Base-by-base conservation (phyloP, 1,140 invertebrate genomes). In the Nylanderia fulva region DNA sequence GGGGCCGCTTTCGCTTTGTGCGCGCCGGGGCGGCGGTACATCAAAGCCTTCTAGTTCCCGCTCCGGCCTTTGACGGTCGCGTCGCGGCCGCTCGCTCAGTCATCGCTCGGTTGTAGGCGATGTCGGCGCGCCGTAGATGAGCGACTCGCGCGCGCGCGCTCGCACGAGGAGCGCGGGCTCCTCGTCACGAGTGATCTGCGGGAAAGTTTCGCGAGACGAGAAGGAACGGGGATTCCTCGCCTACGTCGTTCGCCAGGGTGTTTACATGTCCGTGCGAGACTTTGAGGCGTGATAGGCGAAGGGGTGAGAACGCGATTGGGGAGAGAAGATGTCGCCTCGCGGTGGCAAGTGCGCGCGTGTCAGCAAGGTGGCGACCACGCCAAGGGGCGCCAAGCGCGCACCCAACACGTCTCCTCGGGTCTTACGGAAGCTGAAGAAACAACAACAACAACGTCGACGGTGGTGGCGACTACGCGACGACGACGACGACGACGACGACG, bases 41-140 rank as follows among this genome's bases (percentile, higher is more conserved):
- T 94, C 93, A 94, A 94, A 94, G 93, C 93, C 91, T 92, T 93
- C 91, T 91, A 93, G 93, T 93, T 93, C 90, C 91, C 93, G 92
- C 92, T 92, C 91, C 91, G 91, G 93, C 93, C 93, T 94, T 95
- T 94, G 93, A 94, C 92, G 93, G 92, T 86, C 92, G 93, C 92
- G 92, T 94, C 92, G 93, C 91, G 91, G 91, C 91, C 92, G 91
- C 89, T 91, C 92, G 91, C 91, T 94, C 93, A 94, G 93, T 93
- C 93, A 93, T 93, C 93, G 92, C 92, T 94, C 93, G 93, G 92
- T 82, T 82, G 77, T 94, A 93, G 93, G 93, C 90, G 91, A 90
- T 90, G 85, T 68, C 91, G 90, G 90, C 89, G 86, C 90, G 92
- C 89, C 86, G 90, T 86, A 64, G 86, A 92, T 91, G 92, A 88